Percentiles rank a stretch among this genome's conserved stretches.
phyloP scores from a whole-genome alignment of 2,888 invertebrate genomes.

The Deilephila elpenor region DNA sequence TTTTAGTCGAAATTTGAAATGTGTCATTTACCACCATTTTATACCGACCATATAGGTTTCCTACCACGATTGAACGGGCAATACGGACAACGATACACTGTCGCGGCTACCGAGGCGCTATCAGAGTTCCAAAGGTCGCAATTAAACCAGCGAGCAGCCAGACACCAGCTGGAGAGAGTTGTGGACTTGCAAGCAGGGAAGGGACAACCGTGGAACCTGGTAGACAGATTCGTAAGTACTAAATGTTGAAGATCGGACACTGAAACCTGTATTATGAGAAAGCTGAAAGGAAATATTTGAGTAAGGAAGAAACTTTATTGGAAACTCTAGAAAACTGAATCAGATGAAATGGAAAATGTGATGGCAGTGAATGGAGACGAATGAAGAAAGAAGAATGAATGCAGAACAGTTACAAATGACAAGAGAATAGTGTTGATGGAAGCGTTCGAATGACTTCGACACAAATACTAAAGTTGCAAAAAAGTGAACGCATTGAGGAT shows the following conservation, averaged over 20 bases:
- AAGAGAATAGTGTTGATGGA: background rate
- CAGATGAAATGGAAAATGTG: slow-evolving; percentile 21
- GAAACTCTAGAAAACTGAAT: background rate
- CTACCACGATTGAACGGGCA: slow-evolving; percentile 87
- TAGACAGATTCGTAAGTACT: slow-evolving; percentile 85
- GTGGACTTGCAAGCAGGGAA: slow-evolving; percentile 86
- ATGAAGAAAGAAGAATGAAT: slow-evolving; percentile 49
- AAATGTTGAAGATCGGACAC: background rate
- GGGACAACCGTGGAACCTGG: slow-evolving; percentile 85
- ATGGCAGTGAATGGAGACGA: slow-evolving; percentile 47
- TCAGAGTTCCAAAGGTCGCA: slow-evolving; percentile 88
- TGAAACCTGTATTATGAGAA: no score
- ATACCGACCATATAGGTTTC: slow-evolving; percentile 78
- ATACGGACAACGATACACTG: slow-evolving; percentile 89
- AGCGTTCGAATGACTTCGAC: background rate
- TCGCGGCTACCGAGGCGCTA: slow-evolving; percentile 89
- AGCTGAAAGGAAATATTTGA: no score
- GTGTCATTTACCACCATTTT: background rate
- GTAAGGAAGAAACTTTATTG: background rate
- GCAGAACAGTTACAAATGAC: slow-evolving; percentile 24
- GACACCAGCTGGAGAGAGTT: slow-evolving; percentile 84
- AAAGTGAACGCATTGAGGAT: no score
- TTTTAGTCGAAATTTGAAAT: no score
- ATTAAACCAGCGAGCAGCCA: slow-evolving; percentile 83
- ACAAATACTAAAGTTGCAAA: background rate